phyloP scores from a whole-genome alignment of 2,113 vertebrate species.

The Bujurquina vittata region DNA sequence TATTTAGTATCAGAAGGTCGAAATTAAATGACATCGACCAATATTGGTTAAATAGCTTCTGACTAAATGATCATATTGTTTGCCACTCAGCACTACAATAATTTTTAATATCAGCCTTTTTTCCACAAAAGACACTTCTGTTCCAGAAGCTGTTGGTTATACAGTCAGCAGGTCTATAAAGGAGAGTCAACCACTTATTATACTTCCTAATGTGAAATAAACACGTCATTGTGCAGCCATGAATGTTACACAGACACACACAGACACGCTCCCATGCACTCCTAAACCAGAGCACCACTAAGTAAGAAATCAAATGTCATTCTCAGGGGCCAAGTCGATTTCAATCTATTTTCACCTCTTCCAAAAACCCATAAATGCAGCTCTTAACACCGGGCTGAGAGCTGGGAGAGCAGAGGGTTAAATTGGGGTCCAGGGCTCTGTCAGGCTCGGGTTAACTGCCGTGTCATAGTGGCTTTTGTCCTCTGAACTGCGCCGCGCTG shows the following conservation, averaged over 20 bases:
- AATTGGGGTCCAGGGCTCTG: slow-evolving; percentile 19
- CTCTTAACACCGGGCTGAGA: slow-evolving; percentile 45
- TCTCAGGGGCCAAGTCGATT: slow-evolving; percentile 47
- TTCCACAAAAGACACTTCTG: neutral
- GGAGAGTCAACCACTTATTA: rapidly evolving
- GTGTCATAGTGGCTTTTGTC: slow-evolving; percentile 52
- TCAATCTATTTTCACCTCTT: slow-evolving; percentile 53
- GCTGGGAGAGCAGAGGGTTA: slow-evolving; percentile 35
- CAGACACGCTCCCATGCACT: neutral
- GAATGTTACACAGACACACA: neutral
- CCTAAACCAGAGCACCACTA: neutral
- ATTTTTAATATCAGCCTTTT: neutral
- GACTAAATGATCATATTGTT: neutral
- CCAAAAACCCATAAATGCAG: slow-evolving; percentile 56
- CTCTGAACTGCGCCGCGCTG: neutral
- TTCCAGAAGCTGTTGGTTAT: neutral
- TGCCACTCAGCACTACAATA: neutral
- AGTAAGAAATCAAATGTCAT: slow-evolving; percentile 53
- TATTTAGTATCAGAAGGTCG: too few species aligned
- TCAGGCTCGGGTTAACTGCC: slow-evolving; percentile 49
- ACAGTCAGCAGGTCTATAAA: rapidly evolving
- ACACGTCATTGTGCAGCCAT: neutral
- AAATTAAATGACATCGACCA: too few species aligned
- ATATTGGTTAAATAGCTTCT: neutral
- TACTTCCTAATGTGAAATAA: neutral